These are phyloP conservation scores for Lepus timidus DNA, from an alignment of 2,113 vertebrate genomes.

Conservation along the genomic window DNA sequence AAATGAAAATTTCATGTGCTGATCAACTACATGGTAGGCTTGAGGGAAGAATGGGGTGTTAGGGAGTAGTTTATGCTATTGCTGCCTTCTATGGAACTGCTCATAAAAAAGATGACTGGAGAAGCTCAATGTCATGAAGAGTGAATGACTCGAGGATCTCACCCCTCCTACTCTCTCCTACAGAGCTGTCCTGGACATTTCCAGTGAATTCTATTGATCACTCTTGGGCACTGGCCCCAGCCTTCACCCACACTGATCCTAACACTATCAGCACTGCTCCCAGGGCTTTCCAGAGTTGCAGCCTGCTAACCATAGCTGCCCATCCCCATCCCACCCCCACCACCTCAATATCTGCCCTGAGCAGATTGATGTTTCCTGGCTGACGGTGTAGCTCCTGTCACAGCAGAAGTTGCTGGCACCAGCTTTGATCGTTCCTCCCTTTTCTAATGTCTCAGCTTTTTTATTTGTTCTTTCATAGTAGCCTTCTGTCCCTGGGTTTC, in stretches of 20 bases:
- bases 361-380: neutral
- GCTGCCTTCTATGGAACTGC: neutral
- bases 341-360: too few species aligned
- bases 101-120: neutral
- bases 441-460: neutral
- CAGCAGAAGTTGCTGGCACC: neutral
- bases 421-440: too few species aligned
- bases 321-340: too few species aligned
- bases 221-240: neutral
- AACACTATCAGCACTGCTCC: neutral
- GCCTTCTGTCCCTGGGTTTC: neutral
- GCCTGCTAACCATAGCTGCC: neutral
- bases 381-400: too few species aligned
- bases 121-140: neutral
- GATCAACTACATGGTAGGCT: neutral
- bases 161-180: rapidly evolving
- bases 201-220: too few species aligned
- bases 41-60: neutral
- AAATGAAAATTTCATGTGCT: neutral
- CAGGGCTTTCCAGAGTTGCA: too few species aligned
- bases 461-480: neutral
- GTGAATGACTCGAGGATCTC: too few species aligned
- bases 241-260: neutral
- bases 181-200: neutral
- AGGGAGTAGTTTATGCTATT: neutral